Percentiles rank a stretch among this genome's conserved stretches.
Conservation (phyloP, 1,140 invertebrate genomes). For the Lordiphosa collinella region DNA sequence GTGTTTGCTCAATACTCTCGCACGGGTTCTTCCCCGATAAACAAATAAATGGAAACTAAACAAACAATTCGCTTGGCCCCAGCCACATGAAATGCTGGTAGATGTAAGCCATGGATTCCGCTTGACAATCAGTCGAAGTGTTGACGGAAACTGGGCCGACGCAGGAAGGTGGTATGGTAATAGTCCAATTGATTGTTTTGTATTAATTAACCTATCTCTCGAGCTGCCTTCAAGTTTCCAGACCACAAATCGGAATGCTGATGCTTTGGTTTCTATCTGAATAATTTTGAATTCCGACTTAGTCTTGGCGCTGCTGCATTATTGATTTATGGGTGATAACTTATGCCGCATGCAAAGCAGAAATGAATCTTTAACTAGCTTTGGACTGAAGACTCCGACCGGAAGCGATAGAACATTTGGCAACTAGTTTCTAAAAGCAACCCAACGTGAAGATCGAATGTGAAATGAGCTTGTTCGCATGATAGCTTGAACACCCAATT, state of each 20-base stretch:
- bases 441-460: constrained; percentile 9
- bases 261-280: not conserved
- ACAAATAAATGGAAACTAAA: constrained; percentile 52
- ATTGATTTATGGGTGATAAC: not conserved
- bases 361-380: not conserved
- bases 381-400: not conserved
- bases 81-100: constrained; percentile 1
- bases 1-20: constrained; percentile 29
- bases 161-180: too few relatives aligned
- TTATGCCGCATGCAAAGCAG: not conserved
- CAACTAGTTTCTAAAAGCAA: constrained; percentile 1
- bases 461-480: constrained; percentile 24
- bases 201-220: too few relatives aligned
- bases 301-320: not conserved
- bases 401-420: constrained; percentile 1
- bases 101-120: not conserved
- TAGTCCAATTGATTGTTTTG: too few relatives aligned
- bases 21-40: constrained; percentile 25
- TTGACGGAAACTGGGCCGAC: too few relatives aligned
- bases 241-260: not conserved
- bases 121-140: too few relatives aligned
- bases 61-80: constrained; percentile 34
- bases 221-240: too few relatives aligned
- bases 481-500: not conserved
- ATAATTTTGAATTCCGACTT: not conserved